Percentiles rank a stretch among this genome's conserved stretches.
phyloP scores from a whole-genome alignment of 2,888 invertebrate genomes.

The Prenolepis imparis region DNA sequence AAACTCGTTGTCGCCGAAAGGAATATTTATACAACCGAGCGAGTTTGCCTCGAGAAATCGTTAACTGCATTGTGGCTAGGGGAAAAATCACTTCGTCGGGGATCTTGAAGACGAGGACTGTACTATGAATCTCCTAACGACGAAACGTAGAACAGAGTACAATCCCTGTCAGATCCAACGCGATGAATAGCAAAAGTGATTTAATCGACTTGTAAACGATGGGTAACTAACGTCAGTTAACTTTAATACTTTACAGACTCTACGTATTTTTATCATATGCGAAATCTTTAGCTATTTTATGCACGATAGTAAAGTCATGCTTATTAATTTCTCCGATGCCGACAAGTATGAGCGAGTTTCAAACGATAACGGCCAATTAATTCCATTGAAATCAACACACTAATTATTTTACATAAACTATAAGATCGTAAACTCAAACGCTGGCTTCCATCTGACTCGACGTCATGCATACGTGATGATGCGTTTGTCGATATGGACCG shows the following conservation, averaged over 20 bases:
- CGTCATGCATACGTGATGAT: constrained; percentile 51
- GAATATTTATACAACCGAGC: constrained; percentile 70
- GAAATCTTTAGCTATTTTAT: neutral
- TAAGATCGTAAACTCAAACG: constrained; percentile 67
- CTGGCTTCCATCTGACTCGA: constrained; percentile 50
- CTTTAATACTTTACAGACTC: neutral
- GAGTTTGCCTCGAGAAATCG: constrained; percentile 60
- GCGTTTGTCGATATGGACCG: constrained; percentile 59
- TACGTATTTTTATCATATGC: neutral
- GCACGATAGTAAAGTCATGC: neutral
- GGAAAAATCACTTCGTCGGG: constrained; percentile 9
- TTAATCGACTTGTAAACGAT: neutral
- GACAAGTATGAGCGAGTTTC: neutral
- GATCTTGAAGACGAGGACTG: constrained; percentile 8
- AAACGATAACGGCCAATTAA: constrained; percentile 1
- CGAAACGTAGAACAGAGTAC: neutral
- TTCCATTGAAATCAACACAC: constrained; percentile 28
- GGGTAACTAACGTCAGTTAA: neutral
- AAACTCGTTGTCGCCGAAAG: constrained; percentile 67
- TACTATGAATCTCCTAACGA: neutral
- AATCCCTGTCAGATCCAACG: neutral
- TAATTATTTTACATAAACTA: constrained; percentile 19
- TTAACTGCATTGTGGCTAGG: constrained; percentile 49
- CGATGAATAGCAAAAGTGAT: neutral
- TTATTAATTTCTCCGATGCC: neutral